Evolutionary conservation across 2,888 invertebrate species (phyloP), one percentile per base, ranked within the genome.

Genomic region (Malthinus flaveolus): DNA sequence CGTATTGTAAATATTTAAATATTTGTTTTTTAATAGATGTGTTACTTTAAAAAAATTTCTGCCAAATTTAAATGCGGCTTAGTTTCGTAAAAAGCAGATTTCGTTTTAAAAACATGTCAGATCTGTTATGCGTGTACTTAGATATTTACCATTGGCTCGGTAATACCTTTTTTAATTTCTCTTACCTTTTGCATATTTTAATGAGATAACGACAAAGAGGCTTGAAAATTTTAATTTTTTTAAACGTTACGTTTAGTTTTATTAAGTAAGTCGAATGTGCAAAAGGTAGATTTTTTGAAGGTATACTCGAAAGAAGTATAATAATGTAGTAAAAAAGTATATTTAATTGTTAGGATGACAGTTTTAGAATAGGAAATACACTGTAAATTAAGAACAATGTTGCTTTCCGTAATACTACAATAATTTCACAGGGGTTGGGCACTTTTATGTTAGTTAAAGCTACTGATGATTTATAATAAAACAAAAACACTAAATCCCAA

Each of bases 401-500:
- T 77, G 78, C 78, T 78, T 78, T 75, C 73, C 74, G 68, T 74
- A 72, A 73, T 61, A 57, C 68, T 63, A 71, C 71, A 72, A 69
- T 74, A 75, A 73, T 77, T 77, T 77, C 76, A 77, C 75, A 75
- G 77, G 78, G 78, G 76, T 74, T 75, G 77, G 78, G 78, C 78
- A 78, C 78, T 77, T 61, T 75, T 78, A 75, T 76, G 76, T 77
- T 77, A 77, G 76, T 76, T 75, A 70, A 77, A 77, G 76, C 77
- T 76, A 77, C 70, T 77, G 77, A 77, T 75, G 74, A 77, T 78
- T 78, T 78, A 76, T 78, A 78, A 77, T 77, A 77, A 77, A 77
- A 76, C 71, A 63, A 42, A 34, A 44, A 52, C 46, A 36, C 23
- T 39, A 49, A 49, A 49, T 46, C 36, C 44, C 49, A 48, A 11